These are phyloP conservation scores for Gobio occitaniae DNA, from an alignment of 2,797 vertebrate genomes.

Conservation along the genomic window DNA sequence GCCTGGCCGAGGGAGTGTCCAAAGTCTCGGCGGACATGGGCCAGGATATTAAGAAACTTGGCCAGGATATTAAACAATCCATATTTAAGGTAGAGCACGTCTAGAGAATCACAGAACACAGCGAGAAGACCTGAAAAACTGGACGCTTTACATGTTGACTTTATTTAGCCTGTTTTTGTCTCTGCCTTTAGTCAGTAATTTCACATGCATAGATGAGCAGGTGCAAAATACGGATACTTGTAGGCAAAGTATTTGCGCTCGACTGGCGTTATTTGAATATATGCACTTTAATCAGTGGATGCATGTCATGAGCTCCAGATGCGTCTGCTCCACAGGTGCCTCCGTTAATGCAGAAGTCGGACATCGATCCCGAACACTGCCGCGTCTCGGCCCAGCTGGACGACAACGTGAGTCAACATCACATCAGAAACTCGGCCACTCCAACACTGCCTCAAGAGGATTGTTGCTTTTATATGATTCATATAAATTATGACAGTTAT, in stretches of 20 bases:
- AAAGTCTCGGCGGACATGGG: conserved; percentile 99
- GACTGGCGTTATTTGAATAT: not conserved
- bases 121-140: not conserved
- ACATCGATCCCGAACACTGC: conserved; percentile 93
- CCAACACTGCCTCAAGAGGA: not conserved
- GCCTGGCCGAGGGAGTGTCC: conserved; percentile 96
- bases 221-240: not conserved
- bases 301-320: not conserved
- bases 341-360: conserved; percentile 87
- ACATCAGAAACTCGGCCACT: not conserved
- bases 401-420: conserved; percentile 87
- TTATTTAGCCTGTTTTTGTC: not conserved
- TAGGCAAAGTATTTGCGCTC: not conserved
- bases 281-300: not conserved
- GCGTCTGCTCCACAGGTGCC: conserved; percentile 70
- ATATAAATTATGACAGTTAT: not conserved
- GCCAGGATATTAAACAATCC: conserved; percentile 97
- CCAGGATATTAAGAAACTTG: conserved; percentile 93
- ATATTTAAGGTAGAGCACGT: conserved; percentile 91
- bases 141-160: not conserved
- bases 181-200: not conserved
- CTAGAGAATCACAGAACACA: conserved; percentile 21
- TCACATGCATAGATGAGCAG: not conserved
- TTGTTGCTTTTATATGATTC: not conserved
- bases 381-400: conserved; percentile 95